Evolutionary conservation across 1,140 invertebrate species (phyloP), one percentile per base, ranked within the genome.

Genomic region (Drosophila sucinea): DNA sequence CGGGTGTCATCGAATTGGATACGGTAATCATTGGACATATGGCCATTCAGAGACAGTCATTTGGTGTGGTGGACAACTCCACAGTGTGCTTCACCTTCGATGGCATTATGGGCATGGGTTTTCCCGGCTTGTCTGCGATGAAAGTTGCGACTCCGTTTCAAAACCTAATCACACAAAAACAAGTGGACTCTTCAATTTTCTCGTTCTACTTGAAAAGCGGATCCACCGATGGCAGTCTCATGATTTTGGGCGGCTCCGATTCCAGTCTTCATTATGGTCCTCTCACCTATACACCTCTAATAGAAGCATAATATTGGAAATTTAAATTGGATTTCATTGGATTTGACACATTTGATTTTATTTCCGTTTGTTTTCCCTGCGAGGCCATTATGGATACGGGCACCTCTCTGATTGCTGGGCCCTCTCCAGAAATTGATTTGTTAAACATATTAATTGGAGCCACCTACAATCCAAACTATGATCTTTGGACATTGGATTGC

Each of bases 1-100:
- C 69, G 1, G 89, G 87, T 0, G 71, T 69, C 30, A 40, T 87
- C 1, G 83, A 89, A 40, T 80, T 64, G 0, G 89, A 90, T n/a
- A 85, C 81, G 0, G 78, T 90, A 10, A 56, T n/a, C 25, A 80
- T 90, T 81, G 96, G 95, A 70, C 95, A 94, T 40, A 65, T 97
- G 10, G 77, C 92, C 47, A 94, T 99, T 27, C 91, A 93, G 66
- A 92, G 94, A 69, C 98, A 99, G 94, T 98, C 97, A 8, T 99
- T 99, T 93, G 99, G 97, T 10, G 99, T 99, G 94, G 98, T 98
- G 0, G 91, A 97, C 4, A 96, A 94, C 75, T 97, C 99, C 93
- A 98, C 99, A 57, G 96, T 96, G 35, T 92, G 96, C 40, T 94
- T 95, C 35, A 98, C 98, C 92, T 99, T 99, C 93, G 98, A 99